Evolutionary conservation across 2,888 invertebrate species (phyloP), one percentile per base, ranked within the genome.

Genomic region (Protonemura montana): DNA sequence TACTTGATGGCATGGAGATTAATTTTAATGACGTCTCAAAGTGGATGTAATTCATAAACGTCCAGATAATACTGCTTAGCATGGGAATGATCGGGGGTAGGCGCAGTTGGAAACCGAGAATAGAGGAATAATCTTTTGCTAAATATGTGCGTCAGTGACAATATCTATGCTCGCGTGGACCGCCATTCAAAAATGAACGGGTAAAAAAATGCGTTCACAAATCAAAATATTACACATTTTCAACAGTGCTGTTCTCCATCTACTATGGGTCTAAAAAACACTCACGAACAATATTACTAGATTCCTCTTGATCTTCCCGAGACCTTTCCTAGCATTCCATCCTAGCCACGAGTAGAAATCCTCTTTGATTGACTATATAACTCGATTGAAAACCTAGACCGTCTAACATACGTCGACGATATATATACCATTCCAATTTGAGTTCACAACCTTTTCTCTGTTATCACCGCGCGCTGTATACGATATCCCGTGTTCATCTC

Each of bases 391-490:
- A 59, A 59, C 59, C 59, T 2, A 59, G 59, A 59, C 59, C 16
- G 59, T 59, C 59, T 5, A 41, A 41, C 41, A 41, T 13, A 41
- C 13, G 21, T 13, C 6, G 16, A 3, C 13, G 59, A 59, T 59
- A 59, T 13, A 59, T 59, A 59, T 21, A 13, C 59, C 59, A 59
- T 59, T 21, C 59, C 59, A 59, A 59, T 59, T 21, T 21, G 59
- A 59, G 59, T 59, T 59, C 59, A 59, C 59, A 59, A 59, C 59
- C 59, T 59, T 59, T 59, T 59, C 59, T 13, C 59, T 59, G 59
- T 59, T 59, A 59, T 59, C 59, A 59, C 59, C 59, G 59, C 3
- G 59, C 59, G 21, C 6, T 59, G 16, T 59, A 59, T 13, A 41
- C 41, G 13, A 2, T 59, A 59, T 59, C 59, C 6, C 59, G 21